These are phyloP conservation scores for Kryptolebias marmoratus DNA, from an alignment of 2,113 vertebrate genomes.

Conservation along the genomic window DNA sequence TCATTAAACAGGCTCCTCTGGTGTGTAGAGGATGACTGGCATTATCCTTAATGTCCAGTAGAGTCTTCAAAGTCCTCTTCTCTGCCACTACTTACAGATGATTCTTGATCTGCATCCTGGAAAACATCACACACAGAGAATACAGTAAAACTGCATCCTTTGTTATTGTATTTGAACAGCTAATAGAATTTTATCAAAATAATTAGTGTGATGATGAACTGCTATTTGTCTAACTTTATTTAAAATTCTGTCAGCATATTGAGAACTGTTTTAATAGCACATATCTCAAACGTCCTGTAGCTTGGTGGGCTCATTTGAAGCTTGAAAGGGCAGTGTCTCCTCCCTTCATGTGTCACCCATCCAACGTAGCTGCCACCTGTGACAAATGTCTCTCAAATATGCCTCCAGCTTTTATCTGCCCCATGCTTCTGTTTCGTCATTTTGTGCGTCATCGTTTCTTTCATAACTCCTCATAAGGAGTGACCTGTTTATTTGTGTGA, in stretches of 20 bases:
- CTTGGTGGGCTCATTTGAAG: background rate
- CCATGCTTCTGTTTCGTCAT: constrained; percentile 53
- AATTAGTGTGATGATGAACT: too few relatives aligned
- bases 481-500: constrained; percentile 24
- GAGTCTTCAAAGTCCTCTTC: too few relatives aligned
- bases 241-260: background rate
- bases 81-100: too few relatives aligned
- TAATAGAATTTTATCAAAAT: too few relatives aligned
- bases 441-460: constrained; percentile 62
- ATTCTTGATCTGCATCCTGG: too few relatives aligned
- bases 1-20: too few relatives aligned
- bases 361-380: constrained; percentile 42
- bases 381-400: constrained; percentile 32
- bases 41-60: too few relatives aligned
- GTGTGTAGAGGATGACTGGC: too few relatives aligned
- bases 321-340: constrained; percentile 25
- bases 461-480: constrained; percentile 41
- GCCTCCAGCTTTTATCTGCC: constrained; percentile 48
- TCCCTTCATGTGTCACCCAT: constrained; percentile 29
- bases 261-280: background rate
- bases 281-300: background rate
- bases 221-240: background rate
- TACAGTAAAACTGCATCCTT: too few relatives aligned
- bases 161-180: too few relatives aligned
- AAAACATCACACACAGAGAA: too few relatives aligned